These are phyloP conservation scores for Psittacula derbiana DNA, from an alignment of 2,797 vertebrate species.

Conservation along the genomic window DNA sequence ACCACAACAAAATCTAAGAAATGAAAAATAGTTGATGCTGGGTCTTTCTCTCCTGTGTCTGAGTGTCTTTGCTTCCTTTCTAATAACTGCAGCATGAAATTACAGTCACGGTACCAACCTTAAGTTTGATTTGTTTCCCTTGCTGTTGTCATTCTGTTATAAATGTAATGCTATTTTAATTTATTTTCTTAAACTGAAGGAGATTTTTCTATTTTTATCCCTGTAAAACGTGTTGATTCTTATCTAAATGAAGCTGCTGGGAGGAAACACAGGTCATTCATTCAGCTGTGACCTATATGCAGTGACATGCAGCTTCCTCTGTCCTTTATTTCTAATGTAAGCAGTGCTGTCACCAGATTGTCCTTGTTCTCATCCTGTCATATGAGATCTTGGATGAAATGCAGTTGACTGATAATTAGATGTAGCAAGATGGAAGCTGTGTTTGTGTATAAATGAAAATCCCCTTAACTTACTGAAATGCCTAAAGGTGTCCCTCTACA, in stretches of 20 bases:
- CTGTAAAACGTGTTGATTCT: neutral
- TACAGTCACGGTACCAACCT: neutral
- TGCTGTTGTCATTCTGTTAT: neutral
- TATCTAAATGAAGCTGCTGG: slow-evolving; percentile 8
- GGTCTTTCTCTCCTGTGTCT: neutral
- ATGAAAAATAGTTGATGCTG: neutral
- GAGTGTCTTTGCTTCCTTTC: neutral
- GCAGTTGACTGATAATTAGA: slow-evolving; percentile 25
- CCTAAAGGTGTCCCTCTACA: neutral
- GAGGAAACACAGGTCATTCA: slow-evolving; percentile 16
- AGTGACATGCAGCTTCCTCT: slow-evolving; percentile 8
- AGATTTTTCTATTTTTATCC: neutral
- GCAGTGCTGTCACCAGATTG: slow-evolving; percentile 24
- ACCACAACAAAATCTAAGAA: neutral
- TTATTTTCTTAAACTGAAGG: neutral
- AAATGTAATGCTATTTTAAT: neutral
- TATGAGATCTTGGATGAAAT: slow-evolving; percentile 29
- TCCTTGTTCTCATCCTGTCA: slow-evolving; percentile 36
- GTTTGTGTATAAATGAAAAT: neutral
- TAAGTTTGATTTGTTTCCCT: neutral
- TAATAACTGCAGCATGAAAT: neutral
- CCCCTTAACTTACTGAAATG: neutral
- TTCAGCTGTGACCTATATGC: neutral
- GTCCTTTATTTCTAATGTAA: slow-evolving; percentile 22
- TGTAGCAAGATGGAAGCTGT: slow-evolving; percentile 25